Percentiles rank a stretch among this genome's conserved stretches.
Conservation (phyloP, 35 echinoderm and acorn worm genomes). For the Holothuria glaberrima region DNA sequence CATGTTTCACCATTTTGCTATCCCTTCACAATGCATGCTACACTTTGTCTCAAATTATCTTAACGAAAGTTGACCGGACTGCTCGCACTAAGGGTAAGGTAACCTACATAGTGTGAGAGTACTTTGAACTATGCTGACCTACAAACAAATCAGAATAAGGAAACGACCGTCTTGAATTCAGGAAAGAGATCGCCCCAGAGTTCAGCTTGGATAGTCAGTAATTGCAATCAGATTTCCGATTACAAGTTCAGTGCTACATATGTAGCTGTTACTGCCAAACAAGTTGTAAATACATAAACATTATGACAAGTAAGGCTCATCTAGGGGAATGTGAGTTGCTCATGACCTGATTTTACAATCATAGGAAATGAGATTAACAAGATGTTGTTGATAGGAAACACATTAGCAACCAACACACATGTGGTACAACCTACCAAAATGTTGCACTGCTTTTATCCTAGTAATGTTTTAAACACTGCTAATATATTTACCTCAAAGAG, state of each 20-base stretch:
- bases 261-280: constrained; percentile 13
- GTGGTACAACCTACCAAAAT: too few species aligned
- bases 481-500: too few species aligned
- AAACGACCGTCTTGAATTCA: constrained; percentile 18
- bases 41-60: neutral
- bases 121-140: constrained; percentile 47
- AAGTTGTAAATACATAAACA: constrained; percentile 40
- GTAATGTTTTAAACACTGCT: too few species aligned
- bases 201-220: constrained; percentile 29
- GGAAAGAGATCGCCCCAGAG: constrained; percentile 9
- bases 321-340: neutral
- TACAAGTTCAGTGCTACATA: constrained; percentile 8
- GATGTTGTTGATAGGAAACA: constrained; percentile 30
- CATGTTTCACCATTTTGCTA: too few species aligned
- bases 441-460: too few species aligned
- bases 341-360: constrained; percentile 16
- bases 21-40: too few species aligned
- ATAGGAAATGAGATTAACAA: constrained; percentile 37
- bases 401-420: constrained; percentile 17
- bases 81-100: neutral
- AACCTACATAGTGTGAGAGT: constrained; percentile 51
- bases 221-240: constrained; percentile 64
- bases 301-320: constrained; percentile 37
- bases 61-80: neutral
- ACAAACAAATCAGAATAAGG: constrained; percentile 1